These are phyloP conservation scores for Drosophila austrosaltans DNA, from an alignment of 2,888 invertebrate genomes.

Conservation along the genomic window DNA sequence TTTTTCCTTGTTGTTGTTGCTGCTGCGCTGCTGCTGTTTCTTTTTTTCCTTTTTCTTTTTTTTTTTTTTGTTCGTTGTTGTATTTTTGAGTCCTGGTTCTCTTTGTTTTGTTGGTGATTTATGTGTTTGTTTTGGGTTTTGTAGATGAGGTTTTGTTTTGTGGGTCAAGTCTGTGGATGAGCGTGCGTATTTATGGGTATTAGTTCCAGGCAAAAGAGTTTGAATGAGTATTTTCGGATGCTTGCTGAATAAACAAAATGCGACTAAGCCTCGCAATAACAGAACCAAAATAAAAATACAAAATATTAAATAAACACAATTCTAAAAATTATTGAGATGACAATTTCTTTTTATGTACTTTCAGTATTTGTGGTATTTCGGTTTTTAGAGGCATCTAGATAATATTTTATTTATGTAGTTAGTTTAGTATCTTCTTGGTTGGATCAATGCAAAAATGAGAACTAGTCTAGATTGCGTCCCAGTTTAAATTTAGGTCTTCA, in stretches of 20 bases:
- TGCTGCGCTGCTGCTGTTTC: too few relatives aligned
- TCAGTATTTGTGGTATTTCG: neutral
- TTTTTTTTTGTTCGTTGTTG: constrained; percentile 33
- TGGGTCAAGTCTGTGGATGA: constrained; percentile 68
- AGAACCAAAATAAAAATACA: neutral
- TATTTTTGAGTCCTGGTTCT: constrained; percentile 15
- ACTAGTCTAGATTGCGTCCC: too few relatives aligned
- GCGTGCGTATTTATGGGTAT: constrained; percentile 62
- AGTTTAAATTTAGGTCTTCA: too few relatives aligned
- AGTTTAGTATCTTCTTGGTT: too few relatives aligned
- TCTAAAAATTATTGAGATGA: constrained; percentile 44
- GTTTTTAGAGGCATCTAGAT: neutral
- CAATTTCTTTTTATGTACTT: constrained; percentile 25
- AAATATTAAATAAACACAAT: constrained; percentile 7
- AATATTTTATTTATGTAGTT: neutral
- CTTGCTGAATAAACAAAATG: constrained; percentile 67
- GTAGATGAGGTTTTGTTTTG: constrained; percentile 47
- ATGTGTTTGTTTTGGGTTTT: constrained; percentile 72
- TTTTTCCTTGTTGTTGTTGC: constrained; percentile 53
- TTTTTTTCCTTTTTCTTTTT: constrained; percentile 18
- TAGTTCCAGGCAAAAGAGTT: constrained; percentile 57
- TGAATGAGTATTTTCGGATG: constrained; percentile 44
- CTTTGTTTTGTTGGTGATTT: constrained; percentile 63
- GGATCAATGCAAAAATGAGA: too few relatives aligned
- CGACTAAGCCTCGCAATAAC: constrained; percentile 7